Evolutionary conservation across 1,140 invertebrate species (phyloP).

Genomic region (Oppia nitens): DNA sequence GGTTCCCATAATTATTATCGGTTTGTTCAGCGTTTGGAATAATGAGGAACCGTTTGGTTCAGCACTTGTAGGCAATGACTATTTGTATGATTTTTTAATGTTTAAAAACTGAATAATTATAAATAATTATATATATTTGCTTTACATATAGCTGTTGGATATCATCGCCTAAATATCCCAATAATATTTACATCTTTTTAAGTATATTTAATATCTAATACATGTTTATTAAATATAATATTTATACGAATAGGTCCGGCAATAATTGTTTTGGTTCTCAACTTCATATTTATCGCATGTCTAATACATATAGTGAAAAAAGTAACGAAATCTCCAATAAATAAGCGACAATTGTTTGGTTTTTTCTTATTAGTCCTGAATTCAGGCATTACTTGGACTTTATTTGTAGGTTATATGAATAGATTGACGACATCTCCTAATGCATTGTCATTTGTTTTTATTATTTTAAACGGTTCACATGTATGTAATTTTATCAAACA

Average conservation of each 20-base stretch:
- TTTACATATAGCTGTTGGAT: constrained; percentile 16
- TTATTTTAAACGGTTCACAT: constrained; percentile 19
- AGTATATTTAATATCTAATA: no score
- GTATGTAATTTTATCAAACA: no score
- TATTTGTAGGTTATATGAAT: constrained; percentile 16
- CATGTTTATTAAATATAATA: background rate
- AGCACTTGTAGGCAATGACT: background rate
- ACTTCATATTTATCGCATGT: background rate
- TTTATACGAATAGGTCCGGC: background rate
- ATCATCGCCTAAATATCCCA: constrained; percentile 5
- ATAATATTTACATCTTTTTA: no score
- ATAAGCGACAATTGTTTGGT: constrained; percentile 13
- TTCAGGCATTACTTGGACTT: constrained; percentile 19
- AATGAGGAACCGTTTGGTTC: constrained; percentile 14
- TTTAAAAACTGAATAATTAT: constrained; percentile 4
- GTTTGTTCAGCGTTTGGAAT: background rate
- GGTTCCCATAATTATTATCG: background rate
- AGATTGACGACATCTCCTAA: background rate
- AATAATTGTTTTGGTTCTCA: background rate
- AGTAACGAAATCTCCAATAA: background rate
- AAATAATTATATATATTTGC: constrained; percentile 1
- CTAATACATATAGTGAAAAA: background rate
- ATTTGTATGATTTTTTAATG: constrained; percentile 1
- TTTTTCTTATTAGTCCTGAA: constrained; percentile 15
- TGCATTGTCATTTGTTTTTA: constrained; percentile 19